Evolutionary conservation across 2,888 invertebrate genomes (phyloP), one percentile per base, ranked within the genome.

Genomic region (Trimorus sp.): DNA sequence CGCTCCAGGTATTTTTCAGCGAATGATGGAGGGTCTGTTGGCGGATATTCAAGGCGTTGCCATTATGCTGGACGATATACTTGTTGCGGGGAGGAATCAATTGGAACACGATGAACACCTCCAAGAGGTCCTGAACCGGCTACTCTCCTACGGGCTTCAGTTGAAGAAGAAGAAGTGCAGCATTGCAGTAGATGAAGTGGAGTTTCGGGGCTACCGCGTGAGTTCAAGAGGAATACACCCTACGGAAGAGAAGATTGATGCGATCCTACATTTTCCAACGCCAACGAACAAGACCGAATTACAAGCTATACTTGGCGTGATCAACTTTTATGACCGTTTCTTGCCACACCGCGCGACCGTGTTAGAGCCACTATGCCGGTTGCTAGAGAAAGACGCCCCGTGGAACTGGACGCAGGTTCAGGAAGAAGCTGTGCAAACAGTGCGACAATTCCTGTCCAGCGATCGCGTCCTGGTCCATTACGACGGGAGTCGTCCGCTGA

Each of bases 11-110:
- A 62, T 77, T 12, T 83, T 82, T 56, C 83, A 83, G 58, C 42
- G 74, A 70, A 82, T 82, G 74, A 88, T 83, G 59, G 74, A 48
- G 26, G 70, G 14, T 75, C 75, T 78, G 36, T 15, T 83, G 11
- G 9, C 48, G 12, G 56, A 59, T n/a, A 48, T 73, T 4, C 40
- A 53, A 12, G 63, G 63, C 11, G 42, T 16, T 4, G 40, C 51
- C 9, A 65, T 60, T 40, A 53, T 74, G 8, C 59, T 73, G 7
- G 60, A 73, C 15, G 69, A 54, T 60, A 58, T 78, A 11, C 49
- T 78, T 1, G 42, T 71, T 8, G 42, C 60, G 6, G 66, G 59
- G 1, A 36, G 14, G 59, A 65, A 38, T 0, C 1, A 11, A 15
- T 37, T 59, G 38, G 59, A 59, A 45, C 78, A 78, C 15, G 14